These are phyloP conservation scores for Eudemis profundana DNA, from an alignment of 2,888 invertebrate species.

Conservation along the genomic window DNA sequence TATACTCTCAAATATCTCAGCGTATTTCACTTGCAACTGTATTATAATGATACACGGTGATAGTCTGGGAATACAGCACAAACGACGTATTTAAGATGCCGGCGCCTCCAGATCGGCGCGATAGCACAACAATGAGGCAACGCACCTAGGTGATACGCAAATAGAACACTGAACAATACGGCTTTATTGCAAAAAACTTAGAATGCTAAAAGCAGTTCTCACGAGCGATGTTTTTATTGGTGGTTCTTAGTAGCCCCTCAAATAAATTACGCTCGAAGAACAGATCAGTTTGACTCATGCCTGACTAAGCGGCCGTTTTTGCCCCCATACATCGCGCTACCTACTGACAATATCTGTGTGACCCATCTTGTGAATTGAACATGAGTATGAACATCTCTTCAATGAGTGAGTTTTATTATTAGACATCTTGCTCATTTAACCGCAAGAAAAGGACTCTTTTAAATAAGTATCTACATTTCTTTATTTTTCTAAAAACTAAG, in stretches of 20 bases:
- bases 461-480: no score
- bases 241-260: constrained; percentile 66
- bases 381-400: constrained; percentile 5
- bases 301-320: constrained; percentile 73
- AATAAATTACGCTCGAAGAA: constrained; percentile 58
- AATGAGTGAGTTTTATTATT: background rate
- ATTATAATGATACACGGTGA: constrained; percentile 76
- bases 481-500: no score
- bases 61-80: constrained; percentile 77
- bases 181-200: constrained; percentile 62
- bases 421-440: background rate
- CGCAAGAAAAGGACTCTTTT: background rate
- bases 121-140: constrained; percentile 79
- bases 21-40: constrained; percentile 79
- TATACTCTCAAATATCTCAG: constrained; percentile 76
- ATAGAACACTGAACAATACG: constrained; percentile 62
- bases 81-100: constrained; percentile 70
- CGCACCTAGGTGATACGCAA: constrained; percentile 66
- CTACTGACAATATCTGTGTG: constrained; percentile 58
- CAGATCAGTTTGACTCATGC: constrained; percentile 71
- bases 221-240: constrained; percentile 60
- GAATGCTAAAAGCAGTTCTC: constrained; percentile 59
- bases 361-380: constrained; percentile 56
- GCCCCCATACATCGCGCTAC: constrained; percentile 51
- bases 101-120: constrained; percentile 71